These are phyloP conservation scores for Bungarus multicinctus DNA, from an alignment of 2,113 vertebrate genomes.

Conservation along the genomic window DNA sequence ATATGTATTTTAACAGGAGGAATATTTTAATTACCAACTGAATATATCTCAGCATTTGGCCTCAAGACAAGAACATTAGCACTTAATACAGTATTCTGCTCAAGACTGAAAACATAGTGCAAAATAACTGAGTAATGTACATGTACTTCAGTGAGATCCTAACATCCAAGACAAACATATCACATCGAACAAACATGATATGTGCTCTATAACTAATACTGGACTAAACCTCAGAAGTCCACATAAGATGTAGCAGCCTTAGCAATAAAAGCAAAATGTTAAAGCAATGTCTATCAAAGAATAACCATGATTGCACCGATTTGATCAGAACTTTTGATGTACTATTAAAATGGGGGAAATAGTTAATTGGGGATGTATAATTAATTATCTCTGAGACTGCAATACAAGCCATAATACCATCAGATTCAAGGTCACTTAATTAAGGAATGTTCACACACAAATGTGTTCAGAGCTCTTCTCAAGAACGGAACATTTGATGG, in stretches of 20 bases:
- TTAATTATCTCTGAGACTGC: not conserved
- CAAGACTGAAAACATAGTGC: not conserved
- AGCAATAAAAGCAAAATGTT: not conserved
- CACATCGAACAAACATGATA: not conserved
- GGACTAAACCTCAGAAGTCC: not conserved
- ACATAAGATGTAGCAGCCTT: not conserved
- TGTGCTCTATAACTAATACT: not conserved
- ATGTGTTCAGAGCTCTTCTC: not conserved
- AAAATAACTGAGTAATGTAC: not conserved
- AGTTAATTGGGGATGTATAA: not conserved
- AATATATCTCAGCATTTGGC: not conserved
- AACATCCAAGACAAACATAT: too few species aligned
- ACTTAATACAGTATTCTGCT: not conserved
- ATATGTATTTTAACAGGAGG: slow-evolving; percentile 2
- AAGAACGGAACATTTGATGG: not conserved
- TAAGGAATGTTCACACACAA: not conserved
- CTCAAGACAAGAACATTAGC: not conserved
- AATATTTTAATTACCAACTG: not conserved
- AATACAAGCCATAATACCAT: not conserved
- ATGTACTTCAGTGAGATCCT: not conserved
- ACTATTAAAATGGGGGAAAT: not conserved
- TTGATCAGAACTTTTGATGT: not conserved
- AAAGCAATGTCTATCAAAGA: not conserved
- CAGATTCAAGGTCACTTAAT: not conserved
- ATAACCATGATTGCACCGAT: not conserved